Evolutionary conservation across 2,888 invertebrate species (phyloP).

Genomic region (Sarcophaga rosellei): DNA sequence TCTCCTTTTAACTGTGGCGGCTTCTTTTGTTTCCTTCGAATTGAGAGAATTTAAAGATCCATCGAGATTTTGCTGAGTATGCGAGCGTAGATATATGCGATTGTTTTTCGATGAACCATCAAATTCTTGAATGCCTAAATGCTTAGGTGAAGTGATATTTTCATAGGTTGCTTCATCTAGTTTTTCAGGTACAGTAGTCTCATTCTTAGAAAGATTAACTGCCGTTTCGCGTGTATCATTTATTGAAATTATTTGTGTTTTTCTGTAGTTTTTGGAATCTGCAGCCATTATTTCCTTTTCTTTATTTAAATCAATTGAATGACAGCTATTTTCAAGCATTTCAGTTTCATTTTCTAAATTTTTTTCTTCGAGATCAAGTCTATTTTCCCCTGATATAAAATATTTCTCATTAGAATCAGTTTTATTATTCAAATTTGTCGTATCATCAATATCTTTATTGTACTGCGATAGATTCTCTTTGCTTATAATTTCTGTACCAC

Average conservation of each 20-base stretch:
- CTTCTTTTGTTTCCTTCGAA: neutral
- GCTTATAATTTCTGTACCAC: slow-evolving; percentile 11
- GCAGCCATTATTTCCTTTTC: neutral
- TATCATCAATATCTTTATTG: neutral
- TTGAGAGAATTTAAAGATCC: neutral
- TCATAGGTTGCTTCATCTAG: slow-evolving; percentile 47
- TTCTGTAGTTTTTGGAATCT: neutral
- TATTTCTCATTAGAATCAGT: neutral
- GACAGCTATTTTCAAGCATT: neutral
- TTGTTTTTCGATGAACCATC: neutral
- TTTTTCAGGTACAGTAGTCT: slow-evolving; percentile 17
- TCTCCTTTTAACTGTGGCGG: slow-evolving; percentile 19
- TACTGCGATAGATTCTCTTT: neutral
- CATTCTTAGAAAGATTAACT: slow-evolving; percentile 15
- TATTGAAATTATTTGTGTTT: neutral
- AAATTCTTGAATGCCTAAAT: neutral
- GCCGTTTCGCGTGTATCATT: slow-evolving; percentile 9
- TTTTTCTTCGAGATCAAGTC: neutral
- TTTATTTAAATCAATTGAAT: too few species aligned
- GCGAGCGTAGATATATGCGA: slow-evolving; percentile 46
- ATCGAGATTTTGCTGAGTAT: slow-evolving; percentile 28
- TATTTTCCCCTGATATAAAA: neutral
- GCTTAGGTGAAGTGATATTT: slow-evolving; percentile 3
- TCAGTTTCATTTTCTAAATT: neutral
- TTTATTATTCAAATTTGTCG: neutral